Evolutionary conservation across 2,888 invertebrate species (phyloP).

Genomic region (Drosophila eohydei): DNA sequence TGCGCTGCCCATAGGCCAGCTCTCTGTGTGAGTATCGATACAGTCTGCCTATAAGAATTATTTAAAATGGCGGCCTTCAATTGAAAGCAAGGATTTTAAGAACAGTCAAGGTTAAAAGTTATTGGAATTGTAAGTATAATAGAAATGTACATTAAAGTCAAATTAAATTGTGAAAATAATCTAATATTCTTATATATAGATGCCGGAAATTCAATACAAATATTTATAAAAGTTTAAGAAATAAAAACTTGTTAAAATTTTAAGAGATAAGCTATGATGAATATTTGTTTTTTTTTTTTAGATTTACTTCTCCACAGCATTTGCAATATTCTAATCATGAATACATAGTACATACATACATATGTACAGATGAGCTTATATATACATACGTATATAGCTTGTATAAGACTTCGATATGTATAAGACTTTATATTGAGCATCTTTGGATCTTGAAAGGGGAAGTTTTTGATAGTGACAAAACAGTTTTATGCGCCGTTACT

Average conservation of each 20-base stretch:
- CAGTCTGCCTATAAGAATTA: background rate
- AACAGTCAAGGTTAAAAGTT: slow-evolving; percentile 7
- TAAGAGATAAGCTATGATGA: background rate
- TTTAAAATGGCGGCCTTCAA: slow-evolving; percentile 33
- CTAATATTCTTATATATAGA: background rate
- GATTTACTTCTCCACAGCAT: background rate
- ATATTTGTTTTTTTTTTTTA: background rate
- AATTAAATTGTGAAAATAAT: background rate
- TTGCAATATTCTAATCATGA: slow-evolving; percentile 1
- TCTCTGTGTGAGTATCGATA: slow-evolving; percentile 21
- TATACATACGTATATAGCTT: background rate
- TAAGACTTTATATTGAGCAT: background rate
- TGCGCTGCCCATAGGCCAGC: slow-evolving; percentile 18
- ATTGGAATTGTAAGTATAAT: background rate
- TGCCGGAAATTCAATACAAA: background rate
- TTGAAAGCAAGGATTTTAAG: background rate
- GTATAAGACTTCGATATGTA: background rate
- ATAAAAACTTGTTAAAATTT: background rate
- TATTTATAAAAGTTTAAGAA: background rate
- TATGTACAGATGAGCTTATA: background rate
- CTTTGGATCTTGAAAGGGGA: slow-evolving; percentile 30
- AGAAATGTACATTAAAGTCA: background rate
- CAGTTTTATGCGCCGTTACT: slow-evolving; percentile 26
- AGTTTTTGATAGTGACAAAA: slow-evolving; percentile 27
- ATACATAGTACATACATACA: background rate